These are phyloP conservation scores for Trematocara macrostoma DNA, from an alignment of 2,113 vertebrate species.

Conservation along the genomic window DNA sequence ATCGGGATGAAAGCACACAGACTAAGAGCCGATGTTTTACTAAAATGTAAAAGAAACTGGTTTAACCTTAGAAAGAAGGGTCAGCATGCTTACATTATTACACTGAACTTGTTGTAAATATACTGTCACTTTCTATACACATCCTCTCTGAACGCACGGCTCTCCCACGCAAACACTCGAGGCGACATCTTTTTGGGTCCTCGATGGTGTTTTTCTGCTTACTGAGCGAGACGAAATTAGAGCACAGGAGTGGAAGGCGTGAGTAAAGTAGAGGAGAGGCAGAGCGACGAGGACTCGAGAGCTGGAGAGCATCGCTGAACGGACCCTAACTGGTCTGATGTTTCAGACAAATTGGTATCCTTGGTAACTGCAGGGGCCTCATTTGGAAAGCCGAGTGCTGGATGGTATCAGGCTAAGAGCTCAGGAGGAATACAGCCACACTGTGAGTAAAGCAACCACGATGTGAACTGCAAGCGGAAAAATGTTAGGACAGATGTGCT, in stretches of 20 bases:
- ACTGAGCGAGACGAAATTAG: constrained; percentile 18
- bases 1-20: background rate
- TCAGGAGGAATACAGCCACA: constrained; percentile 4
- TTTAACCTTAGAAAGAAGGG: background rate
- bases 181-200: background rate
- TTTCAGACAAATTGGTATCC: constrained; percentile 66
- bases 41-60: background rate
- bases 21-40: background rate
- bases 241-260: constrained; percentile 17
- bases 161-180: background rate
- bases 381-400: constrained; percentile 64
- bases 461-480: background rate
- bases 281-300: constrained; percentile 17
- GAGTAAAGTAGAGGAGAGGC: constrained; percentile 31
- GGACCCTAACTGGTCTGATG: constrained; percentile 52
- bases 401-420: constrained; percentile 46
- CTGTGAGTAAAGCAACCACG: background rate
- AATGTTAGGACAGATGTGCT: background rate
- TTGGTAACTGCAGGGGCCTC: constrained; percentile 70
- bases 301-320: constrained; percentile 37
- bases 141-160: background rate
- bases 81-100: background rate
- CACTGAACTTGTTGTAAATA: background rate
- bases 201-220: background rate
- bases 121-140: background rate